phyloP scores from a whole-genome alignment of 2,888 invertebrate species.

The Pyrocoelia pectoralis region DNA sequence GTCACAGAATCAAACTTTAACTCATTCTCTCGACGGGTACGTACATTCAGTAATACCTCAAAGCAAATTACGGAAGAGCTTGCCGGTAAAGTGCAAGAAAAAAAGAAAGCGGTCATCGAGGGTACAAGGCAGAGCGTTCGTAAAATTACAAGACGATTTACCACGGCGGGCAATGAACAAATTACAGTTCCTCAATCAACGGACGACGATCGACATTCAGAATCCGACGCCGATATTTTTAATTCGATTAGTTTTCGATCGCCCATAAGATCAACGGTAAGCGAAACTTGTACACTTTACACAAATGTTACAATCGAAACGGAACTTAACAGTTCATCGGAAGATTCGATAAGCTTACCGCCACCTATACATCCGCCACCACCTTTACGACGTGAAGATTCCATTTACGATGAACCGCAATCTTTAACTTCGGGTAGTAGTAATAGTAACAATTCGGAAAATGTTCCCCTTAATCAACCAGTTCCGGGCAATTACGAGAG shows the following conservation, averaged over 20 bases:
- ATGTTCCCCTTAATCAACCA: constrained; percentile 37
- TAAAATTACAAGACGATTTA: constrained; percentile 54
- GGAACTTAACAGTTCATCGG: constrained; percentile 51
- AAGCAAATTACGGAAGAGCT: constrained; percentile 67
- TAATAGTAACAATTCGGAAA: constrained; percentile 34
- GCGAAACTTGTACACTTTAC: constrained; percentile 47
- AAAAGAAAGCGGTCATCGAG: constrained; percentile 69
- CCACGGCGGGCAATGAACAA: constrained; percentile 30
- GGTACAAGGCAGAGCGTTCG: constrained; percentile 65
- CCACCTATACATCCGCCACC: constrained; percentile 69
- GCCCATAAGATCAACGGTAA: constrained; percentile 59
- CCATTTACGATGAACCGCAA: constrained; percentile 65
- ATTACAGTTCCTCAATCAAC: constrained; percentile 36
- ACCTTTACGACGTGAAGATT: constrained; percentile 66
- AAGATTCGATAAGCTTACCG: constrained; percentile 57
- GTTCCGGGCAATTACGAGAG: constrained; percentile 56
- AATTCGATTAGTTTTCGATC: constrained; percentile 72
- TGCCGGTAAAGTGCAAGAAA: constrained; percentile 64
- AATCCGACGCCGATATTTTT: constrained; percentile 61
- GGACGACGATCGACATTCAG: constrained; percentile 43
- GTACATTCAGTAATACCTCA: constrained; percentile 64
- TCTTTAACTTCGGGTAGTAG: constrained; percentile 56
- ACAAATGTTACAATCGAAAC: constrained; percentile 28
- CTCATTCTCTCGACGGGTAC: constrained; percentile 59
- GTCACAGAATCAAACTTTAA: constrained; percentile 38